Percentiles rank a stretch among this genome's conserved stretches.
Evolutionary conservation across 92 coral and sea anemone species (phyloP).

Genomic region (Porites divaricata): DNA sequence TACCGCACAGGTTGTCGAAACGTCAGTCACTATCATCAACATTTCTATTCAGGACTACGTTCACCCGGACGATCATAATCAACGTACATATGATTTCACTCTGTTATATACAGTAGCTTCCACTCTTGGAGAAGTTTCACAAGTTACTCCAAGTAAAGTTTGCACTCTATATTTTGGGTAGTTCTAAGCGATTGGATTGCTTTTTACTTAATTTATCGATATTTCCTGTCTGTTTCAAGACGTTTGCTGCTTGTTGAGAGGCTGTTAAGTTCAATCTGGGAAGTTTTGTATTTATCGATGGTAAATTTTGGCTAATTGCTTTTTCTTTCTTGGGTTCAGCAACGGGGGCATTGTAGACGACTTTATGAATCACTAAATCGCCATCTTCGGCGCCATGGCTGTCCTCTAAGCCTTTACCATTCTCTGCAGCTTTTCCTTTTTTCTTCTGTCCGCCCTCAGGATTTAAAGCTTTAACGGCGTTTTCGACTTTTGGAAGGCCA

Average conservation of each 20-base stretch:
- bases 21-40: too few species aligned
- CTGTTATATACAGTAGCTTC: too few species aligned
- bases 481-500: constrained; percentile 66
- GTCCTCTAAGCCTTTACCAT: constrained; percentile 11
- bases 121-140: too few species aligned
- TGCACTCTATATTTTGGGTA: constrained; percentile 13
- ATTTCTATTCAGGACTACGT: too few species aligned
- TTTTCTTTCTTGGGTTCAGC: constrained; percentile 13
- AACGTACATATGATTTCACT: too few species aligned
- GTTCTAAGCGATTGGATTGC: neutral
- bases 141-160: neutral
- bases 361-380: neutral
- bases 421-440: constrained; percentile 12
- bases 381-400: neutral
- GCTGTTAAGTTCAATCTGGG: neutral
- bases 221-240: neutral
- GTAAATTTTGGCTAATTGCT: neutral
- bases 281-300: constrained; percentile 14
- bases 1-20: too few species aligned
- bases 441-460: constrained; percentile 5
- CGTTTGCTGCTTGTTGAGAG: neutral
- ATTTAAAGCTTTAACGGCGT: constrained; percentile 27
- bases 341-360: constrained; percentile 32
- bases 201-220: neutral
- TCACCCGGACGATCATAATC: too few species aligned